phyloP scores from a whole-genome alignment of 2,797 vertebrate species.

The Nasua narica region DNA sequence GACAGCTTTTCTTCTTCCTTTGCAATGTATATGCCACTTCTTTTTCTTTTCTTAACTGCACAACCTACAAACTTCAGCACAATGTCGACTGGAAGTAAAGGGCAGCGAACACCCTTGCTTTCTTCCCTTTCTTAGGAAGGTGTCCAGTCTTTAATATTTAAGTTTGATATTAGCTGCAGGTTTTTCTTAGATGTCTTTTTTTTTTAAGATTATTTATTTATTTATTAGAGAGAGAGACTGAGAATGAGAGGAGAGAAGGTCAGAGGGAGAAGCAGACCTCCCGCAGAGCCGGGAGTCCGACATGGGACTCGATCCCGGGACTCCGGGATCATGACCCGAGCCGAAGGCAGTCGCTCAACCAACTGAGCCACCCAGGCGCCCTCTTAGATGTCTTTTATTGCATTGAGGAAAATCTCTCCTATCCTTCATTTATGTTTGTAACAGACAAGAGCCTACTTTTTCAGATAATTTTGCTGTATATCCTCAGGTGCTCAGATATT shows the following conservation, averaged over 20 bases:
- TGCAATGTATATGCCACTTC: background rate
- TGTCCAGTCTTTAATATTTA: background rate
- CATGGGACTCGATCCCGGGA: too few species aligned
- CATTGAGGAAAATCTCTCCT: background rate
- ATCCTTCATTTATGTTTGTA: background rate
- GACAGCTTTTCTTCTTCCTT: background rate
- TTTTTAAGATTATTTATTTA: too few species aligned
- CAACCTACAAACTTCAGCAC: background rate
- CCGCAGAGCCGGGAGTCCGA: too few species aligned
- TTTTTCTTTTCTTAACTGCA: background rate
- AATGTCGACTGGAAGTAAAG: background rate
- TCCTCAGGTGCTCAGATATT: background rate
- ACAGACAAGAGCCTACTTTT: background rate
- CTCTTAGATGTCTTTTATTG: background rate
- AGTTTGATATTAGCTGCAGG: background rate
- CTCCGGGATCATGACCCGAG: too few species aligned
- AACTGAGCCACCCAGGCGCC: too few species aligned
- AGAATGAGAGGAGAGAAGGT: too few species aligned
- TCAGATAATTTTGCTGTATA: background rate
- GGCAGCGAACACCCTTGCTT: background rate
- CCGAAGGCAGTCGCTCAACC: too few species aligned
- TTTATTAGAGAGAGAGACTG: too few species aligned
- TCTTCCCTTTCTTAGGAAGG: background rate
- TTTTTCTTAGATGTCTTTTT: background rate
- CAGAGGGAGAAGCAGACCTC: too few species aligned